Base-by-base conservation (phyloP, 1,140 invertebrate genomes). In the Pygmarrhopalites habei region DNA sequence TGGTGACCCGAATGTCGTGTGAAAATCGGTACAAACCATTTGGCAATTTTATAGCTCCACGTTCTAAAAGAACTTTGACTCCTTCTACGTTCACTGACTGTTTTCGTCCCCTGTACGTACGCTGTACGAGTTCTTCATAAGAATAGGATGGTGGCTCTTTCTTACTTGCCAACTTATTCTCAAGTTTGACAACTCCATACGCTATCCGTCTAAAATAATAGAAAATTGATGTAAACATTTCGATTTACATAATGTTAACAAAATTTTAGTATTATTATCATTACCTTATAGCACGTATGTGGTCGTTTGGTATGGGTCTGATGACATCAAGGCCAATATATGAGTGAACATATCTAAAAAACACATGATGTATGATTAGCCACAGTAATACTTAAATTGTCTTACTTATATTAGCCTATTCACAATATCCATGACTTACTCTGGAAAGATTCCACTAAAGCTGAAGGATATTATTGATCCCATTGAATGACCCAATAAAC, bases 401-500 rank as follows among this genome's bases (percentile, higher is more conserved):
- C n/a, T n/a, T n/a, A n/a, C n/a, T n/a, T n/a, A n/a, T n/a, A n/a
- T n/a, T n/a, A n/a, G n/a, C n/a, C n/a, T n/a, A n/a, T n/a, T n/a
- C n/a, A n/a, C n/a, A n/a, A n/a, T n/a, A n/a, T n/a, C n/a, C n/a
- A n/a, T n/a, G n/a, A n/a, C 64, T 63, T 66, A 64, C 47, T 73
- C 72, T 25, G 75, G 75, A 69, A 67, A 75, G 23, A 73, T 62
- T 23, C 62, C 65, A 15, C 74, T 67, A 65, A 73, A 77, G 29
- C 74, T 41, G 23, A 76, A 65, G 15, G 67, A 71, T n/a, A 72
- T 59, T 17, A 65, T 62, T n/a, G 71, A 73, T 44, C 77, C 77
- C 66, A 77, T 69, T 46, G 75, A 77, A 65, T 78, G 77, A 12
- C 72, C 76, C 4, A 78, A 35, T 7, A 78, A 65, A 21, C 70